Evolutionary conservation across 2,888 invertebrate species (phyloP), one percentile per base, ranked within the genome.

Genomic region (Tanytarsus gracilentus): DNA sequence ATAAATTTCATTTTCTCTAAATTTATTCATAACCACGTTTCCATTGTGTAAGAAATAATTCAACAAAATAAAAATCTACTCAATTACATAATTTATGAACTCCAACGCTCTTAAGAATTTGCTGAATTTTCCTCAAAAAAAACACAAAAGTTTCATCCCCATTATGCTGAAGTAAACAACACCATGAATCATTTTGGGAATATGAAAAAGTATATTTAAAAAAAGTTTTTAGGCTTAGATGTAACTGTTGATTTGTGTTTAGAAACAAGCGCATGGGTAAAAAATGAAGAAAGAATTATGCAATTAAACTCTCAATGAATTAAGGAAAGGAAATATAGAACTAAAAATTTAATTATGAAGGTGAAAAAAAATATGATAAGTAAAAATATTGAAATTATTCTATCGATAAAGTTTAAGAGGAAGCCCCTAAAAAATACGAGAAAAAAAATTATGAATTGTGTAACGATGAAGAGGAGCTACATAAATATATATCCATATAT

Each of bases 181-280:
- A 14, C 14, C 16, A 4, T 36, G 36, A n/a, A n/a, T n/a, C n/a
- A n/a, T n/a, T 44, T 51, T 8, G 29, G 51, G 51, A 36, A 36
- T 36, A 36, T n/a, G 16, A 36, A 16, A 36, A 36, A 14, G 16
- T 14, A 4, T n/a, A n/a, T n/a, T n/a, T n/a, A 51, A 27, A 18
- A 51, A 29, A 29, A 27, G 14, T 51, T 33, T 51, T 53, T 53
- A 53, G 53, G 53, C 53, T 53, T 53, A 53, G 36, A 36, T 53
- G 27, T 40, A 16, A 36, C 21, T 53, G 53, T 53, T 51, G 51
- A 51, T 51, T 51, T 51, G 51, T 51, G 51, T 51, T 51, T 51
- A 51, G 44, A 23, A 44, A 18, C 21, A 44, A 14, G 4, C 16
- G 44, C 44, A 18, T 18, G 36, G 44, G 23, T 44, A 18, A 44